phyloP scores from a whole-genome alignment of 2,797 vertebrate species.

The Molossus molossus region DNA sequence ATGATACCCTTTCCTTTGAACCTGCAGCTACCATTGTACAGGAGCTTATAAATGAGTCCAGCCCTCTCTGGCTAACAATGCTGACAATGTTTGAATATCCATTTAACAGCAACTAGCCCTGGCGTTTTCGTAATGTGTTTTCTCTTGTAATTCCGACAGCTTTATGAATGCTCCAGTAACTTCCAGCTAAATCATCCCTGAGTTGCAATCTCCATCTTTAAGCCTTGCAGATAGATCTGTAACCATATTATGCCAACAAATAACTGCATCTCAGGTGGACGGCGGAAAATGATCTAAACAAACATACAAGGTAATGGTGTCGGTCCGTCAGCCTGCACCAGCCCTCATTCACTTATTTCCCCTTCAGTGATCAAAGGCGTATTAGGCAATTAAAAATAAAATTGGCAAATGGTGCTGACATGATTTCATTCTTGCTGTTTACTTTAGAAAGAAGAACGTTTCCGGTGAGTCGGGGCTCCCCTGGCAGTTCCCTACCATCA shows the following conservation, averaged over 20 bases:
- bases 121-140: conserved; percentile 81
- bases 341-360: conserved; percentile 78
- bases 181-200: conserved; percentile 87
- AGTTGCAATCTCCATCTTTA: conserved; percentile 86
- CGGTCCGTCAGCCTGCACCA: conserved; percentile 51
- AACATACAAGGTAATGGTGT: conserved; percentile 70
- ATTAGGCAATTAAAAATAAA: conserved; percentile 81
- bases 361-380: conserved; percentile 70
- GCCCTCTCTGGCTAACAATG: conserved; percentile 71
- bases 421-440: conserved; percentile 79
- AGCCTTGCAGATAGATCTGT: conserved; percentile 81
- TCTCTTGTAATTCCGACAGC: conserved; percentile 86
- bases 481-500: background rate
- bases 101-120: conserved; percentile 80
- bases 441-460: conserved; percentile 69
- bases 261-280: conserved; percentile 84
- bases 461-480: conserved; percentile 45
- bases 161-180: conserved; percentile 84
- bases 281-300: conserved; percentile 74
- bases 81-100: conserved; percentile 81
- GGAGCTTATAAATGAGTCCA: conserved; percentile 83
- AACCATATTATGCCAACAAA: conserved; percentile 87
- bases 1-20: conserved; percentile 68
- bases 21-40: conserved; percentile 50
- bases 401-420: conserved; percentile 79